Evolutionary conservation across 1,140 invertebrate species (phyloP).

Genomic region (Maniola jurtina): DNA sequence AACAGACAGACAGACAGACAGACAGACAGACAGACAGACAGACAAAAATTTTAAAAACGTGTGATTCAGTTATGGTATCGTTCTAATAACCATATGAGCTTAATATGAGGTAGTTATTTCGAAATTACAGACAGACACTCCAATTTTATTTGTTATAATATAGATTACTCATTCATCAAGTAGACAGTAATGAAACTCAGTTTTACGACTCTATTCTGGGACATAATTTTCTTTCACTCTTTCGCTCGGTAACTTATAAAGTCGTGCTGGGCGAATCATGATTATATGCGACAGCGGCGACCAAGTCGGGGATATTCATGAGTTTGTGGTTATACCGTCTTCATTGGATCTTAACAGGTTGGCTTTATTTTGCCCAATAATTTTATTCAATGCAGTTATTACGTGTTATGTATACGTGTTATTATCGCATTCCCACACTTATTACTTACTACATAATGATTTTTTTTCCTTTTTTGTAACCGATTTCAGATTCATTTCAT

Average conservation of each 20-base stretch:
- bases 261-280: constrained; percentile 63
- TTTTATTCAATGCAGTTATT: constrained; percentile 38
- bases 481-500: no score
- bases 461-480: constrained; percentile 8
- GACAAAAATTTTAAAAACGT: no score
- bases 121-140: no score
- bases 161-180: constrained; percentile 34
- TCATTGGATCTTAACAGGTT: constrained; percentile 43
- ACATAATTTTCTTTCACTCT: constrained; percentile 58
- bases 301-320: constrained; percentile 52
- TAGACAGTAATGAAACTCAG: constrained; percentile 34
- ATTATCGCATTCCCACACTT: constrained; percentile 29
- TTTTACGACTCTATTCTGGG: constrained; percentile 52
- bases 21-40: no score
- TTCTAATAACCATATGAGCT: no score
- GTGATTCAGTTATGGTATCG: no score
- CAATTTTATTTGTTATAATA: no score
- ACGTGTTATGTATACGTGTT: constrained; percentile 31
- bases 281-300: constrained; percentile 54
- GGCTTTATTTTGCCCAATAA: constrained; percentile 39
- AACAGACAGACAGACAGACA: no score
- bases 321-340: constrained; percentile 40
- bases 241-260: constrained; percentile 56
- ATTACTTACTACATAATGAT: constrained; percentile 25
- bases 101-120: no score